Conservation (phyloP, 2,888 invertebrate genomes). For the Heliconius erato region DNA sequence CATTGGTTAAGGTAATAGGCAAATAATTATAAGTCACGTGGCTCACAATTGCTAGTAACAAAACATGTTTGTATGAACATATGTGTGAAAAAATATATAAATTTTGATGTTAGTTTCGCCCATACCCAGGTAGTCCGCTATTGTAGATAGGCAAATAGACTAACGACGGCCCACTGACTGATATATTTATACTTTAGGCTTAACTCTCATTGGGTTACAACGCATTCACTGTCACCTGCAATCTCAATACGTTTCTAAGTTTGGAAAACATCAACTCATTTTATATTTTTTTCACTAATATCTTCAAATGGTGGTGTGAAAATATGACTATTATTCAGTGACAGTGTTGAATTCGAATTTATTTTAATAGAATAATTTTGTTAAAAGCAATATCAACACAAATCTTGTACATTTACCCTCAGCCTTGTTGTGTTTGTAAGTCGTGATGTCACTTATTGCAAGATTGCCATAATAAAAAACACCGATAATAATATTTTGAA, state of each 20-base stretch:
- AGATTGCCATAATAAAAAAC: not conserved
- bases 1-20: not conserved
- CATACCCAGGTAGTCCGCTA: slow-evolving; percentile 44
- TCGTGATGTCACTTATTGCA: not conserved
- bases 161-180: slow-evolving; percentile 78
- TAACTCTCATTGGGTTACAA: slow-evolving; percentile 67
- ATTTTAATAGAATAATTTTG: slow-evolving; percentile 40
- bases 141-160: slow-evolving; percentile 69
- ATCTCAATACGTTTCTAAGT: slow-evolving; percentile 29
- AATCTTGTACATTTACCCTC: slow-evolving; percentile 25
- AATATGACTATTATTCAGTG: slow-evolving; percentile 22
- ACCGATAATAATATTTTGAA: not conserved
- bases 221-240: slow-evolving; percentile 32
- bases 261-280: not conserved
- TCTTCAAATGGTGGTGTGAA: not conserved
- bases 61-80: not conserved
- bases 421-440: slow-evolving; percentile 8
- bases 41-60: not conserved
- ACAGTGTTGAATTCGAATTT: slow-evolving; percentile 46
- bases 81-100: not conserved
- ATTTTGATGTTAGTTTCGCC: slow-evolving; percentile 22
- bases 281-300: not conserved
- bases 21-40: not conserved
- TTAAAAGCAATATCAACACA: slow-evolving; percentile 34
- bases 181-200: slow-evolving; percentile 80